Percentiles rank a stretch among this genome's conserved stretches.
phyloP scores from a whole-genome alignment of 2,113 vertebrate genomes.

The Mirounga angustirostris region DNA sequence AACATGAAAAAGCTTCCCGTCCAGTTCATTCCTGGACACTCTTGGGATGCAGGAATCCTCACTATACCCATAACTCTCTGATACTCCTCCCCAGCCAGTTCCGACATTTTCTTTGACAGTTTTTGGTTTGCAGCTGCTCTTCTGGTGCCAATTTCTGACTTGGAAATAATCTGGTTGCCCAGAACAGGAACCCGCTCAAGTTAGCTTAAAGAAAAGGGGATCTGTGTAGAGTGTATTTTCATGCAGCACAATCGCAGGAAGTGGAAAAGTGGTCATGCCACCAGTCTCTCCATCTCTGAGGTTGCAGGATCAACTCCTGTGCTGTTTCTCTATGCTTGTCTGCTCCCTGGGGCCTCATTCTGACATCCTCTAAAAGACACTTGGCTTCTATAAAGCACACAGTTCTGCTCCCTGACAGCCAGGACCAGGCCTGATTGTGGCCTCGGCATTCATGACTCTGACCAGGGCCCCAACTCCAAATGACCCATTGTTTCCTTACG shows the following conservation, averaged over 20 bases:
- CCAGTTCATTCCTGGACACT: background rate
- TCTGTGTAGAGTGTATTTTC: background rate
- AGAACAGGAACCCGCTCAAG: background rate
- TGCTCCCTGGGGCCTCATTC: background rate
- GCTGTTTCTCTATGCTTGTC: background rate
- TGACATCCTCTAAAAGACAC: background rate
- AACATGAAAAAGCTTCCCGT: background rate
- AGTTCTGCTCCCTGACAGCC: background rate
- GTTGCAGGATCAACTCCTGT: background rate
- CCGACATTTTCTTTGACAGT: background rate
- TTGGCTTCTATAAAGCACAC: background rate
- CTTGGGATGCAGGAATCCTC: background rate
- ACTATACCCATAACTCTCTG: background rate
- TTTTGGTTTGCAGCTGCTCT: background rate
- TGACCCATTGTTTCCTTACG: background rate
- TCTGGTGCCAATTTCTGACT: background rate
- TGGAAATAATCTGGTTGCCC: background rate
- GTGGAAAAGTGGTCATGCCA: background rate
- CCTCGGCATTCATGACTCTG: background rate
- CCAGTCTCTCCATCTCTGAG: background rate
- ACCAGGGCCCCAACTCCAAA: background rate
- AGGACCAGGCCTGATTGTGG: background rate
- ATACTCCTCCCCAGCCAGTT: background rate
- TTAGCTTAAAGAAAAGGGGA: constrained; percentile 18
- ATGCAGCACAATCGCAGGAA: background rate